Percentiles rank a stretch among this genome's conserved stretches.
These are phyloP conservation scores for Cyprinodon diabolis DNA, from an alignment of 2,797 vertebrate genomes.

Conservation along the genomic window DNA sequence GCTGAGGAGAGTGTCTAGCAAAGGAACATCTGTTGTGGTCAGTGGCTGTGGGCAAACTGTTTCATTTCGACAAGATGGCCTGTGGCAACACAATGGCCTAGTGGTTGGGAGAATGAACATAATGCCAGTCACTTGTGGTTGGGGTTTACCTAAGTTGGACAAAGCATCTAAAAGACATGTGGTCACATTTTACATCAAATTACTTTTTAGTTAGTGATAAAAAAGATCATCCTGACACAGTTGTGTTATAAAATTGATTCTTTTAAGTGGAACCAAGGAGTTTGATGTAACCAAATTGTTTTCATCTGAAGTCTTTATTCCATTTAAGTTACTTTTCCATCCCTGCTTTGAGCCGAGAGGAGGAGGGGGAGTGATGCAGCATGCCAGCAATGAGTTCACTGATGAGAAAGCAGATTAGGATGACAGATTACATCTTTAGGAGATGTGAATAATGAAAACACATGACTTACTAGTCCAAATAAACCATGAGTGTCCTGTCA, in stretches of 20 bases:
- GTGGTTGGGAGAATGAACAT: conserved; percentile 67
- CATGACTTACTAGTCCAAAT: conserved; percentile 56
- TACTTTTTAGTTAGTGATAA: conserved; percentile 47
- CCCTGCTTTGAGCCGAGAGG: conserved; percentile 48
- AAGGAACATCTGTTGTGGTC: conserved; percentile 79
- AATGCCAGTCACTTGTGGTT: conserved; percentile 67
- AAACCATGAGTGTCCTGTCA: conserved; percentile 49
- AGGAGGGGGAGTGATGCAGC: conserved; percentile 30
- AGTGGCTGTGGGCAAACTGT: conserved; percentile 71
- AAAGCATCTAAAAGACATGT: conserved; percentile 65
- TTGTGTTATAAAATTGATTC: conserved; percentile 41
- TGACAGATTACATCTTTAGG: conserved; percentile 50
- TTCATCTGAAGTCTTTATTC: conserved; percentile 55
- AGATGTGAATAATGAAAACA: conserved; percentile 48
- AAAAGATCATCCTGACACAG: conserved; percentile 38
- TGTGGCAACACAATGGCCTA: conserved; percentile 76
- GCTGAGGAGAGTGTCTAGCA: conserved; percentile 65
- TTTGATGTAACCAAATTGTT: conserved; percentile 33
- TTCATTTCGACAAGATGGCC: conserved; percentile 74
- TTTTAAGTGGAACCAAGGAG: conserved; percentile 42
- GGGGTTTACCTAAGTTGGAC: conserved; percentile 72
- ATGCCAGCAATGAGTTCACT: conserved; percentile 54
- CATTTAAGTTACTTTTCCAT: conserved; percentile 57
- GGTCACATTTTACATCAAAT: conserved; percentile 58
- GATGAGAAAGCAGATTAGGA: conserved; percentile 59